A percentile compares a stretch with the other conserved stretches of the same genome.
Evolutionary conservation across 30 jellyfish, hydroid and myxozoan species (phyloP).

Genomic region (Catostylus mosaicus): DNA sequence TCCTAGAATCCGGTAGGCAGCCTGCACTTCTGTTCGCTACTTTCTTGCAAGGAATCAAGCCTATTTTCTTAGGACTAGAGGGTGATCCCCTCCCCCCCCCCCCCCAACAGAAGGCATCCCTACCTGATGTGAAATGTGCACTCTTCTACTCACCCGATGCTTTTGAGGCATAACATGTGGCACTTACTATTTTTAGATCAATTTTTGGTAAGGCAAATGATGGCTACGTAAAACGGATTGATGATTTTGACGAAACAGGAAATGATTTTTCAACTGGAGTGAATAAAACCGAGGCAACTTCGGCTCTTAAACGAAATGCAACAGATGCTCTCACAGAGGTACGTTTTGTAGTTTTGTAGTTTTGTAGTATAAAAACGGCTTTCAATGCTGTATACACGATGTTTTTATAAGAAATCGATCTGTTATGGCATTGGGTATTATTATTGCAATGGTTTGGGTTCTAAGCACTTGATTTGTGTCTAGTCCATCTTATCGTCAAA

Average conservation of each 20-base stretch:
- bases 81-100: too few species aligned
- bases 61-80: too few species aligned
- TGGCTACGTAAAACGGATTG: slow-evolving; percentile 77
- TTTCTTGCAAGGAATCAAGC: too few species aligned
- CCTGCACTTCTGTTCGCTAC: too few species aligned
- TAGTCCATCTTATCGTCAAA: not conserved
- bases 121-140: too few species aligned
- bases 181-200: slow-evolving; percentile 42
- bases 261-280: slow-evolving; percentile 21
- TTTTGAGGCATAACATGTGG: too few species aligned
- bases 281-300: not conserved
- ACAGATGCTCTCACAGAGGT: slow-evolving; percentile 36
- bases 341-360: not conserved
- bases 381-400: not conserved
- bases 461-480: not conserved
- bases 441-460: not conserved
- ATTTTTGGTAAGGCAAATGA: slow-evolving; percentile 64
- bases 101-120: too few species aligned
- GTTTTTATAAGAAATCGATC: not conserved
- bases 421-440: not conserved
- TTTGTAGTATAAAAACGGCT: not conserved
- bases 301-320: not conserved
- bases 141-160: too few species aligned
- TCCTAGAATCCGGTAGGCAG: too few species aligned
- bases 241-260: slow-evolving; percentile 53